Evolutionary conservation across 2,797 vertebrate species (phyloP).

Genomic region (Oreochromis mossambicus): DNA sequence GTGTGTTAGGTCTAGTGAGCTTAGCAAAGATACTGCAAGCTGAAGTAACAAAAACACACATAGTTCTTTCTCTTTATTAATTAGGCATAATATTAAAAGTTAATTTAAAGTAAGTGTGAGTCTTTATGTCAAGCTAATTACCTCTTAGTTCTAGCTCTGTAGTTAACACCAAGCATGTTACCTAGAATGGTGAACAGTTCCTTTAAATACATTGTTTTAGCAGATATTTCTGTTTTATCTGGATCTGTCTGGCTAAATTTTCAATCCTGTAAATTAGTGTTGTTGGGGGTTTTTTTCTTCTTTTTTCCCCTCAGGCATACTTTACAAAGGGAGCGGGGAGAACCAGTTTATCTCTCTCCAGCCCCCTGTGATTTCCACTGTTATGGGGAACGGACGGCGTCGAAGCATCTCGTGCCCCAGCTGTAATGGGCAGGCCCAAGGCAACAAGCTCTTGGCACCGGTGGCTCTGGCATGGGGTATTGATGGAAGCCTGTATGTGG

Average conservation of each 20-base stretch:
- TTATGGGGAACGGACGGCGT: slow-evolving; percentile 97
- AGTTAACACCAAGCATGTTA: background rate
- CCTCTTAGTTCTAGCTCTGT: background rate
- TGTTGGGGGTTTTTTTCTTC: background rate
- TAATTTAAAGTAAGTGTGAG: background rate
- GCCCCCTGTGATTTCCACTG: slow-evolving; percentile 91
- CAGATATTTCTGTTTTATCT: background rate
- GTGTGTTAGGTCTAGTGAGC: background rate
- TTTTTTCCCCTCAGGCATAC: slow-evolving; percentile 79
- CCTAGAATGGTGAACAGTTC: background rate
- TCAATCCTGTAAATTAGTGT: background rate
- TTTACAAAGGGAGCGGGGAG: slow-evolving; percentile 97
- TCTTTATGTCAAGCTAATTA: background rate
- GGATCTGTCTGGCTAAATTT: background rate
- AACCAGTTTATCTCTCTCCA: slow-evolving; percentile 97
- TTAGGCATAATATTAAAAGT: background rate
- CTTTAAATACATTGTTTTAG: background rate
- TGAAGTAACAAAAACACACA: background rate
- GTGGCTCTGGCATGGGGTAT: slow-evolving; percentile 93
- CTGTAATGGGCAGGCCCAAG: slow-evolving; percentile 95
- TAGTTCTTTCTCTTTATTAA: background rate
- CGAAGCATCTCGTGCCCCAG: slow-evolving; percentile 98
- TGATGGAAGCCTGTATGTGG: slow-evolving; percentile 94
- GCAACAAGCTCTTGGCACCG: slow-evolving; percentile 94
- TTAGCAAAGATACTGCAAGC: background rate